Base-by-base conservation (phyloP, 2,888 invertebrate species). In the Caenorhabditis sulstoni region DNA sequence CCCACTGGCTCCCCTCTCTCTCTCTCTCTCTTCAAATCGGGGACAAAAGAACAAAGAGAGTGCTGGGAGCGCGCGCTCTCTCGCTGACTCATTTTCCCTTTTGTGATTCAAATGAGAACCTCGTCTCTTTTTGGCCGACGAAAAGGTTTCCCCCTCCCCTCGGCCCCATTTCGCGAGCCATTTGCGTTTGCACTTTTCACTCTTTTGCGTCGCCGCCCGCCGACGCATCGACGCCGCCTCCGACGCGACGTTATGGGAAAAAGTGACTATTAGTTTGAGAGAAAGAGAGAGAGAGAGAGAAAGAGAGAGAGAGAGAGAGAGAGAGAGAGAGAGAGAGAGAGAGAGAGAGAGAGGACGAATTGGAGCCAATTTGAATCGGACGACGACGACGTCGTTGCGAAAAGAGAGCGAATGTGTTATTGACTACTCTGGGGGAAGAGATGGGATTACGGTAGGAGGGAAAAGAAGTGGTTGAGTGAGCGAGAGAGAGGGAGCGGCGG, bases 31-130 rank as follows among this genome's bases (percentile, higher is more conserved):
- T 65, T n/a, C n/a, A n/a, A n/a, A n/a, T n/a, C 50, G 1, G 20
- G 2, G 7, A 37, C 2, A 37, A 18, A 18, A 39, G 55, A 22
- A 57, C 57, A 57, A 57, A 57, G 22, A 29, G 16, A 3, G 11
- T 11, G 37, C 3, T 1, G 1, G 1, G 2, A 55, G 22, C 22
- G 57, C 18, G 18, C 35, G 37, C 29, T 35, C 12, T 47, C 49
- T 39, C 23, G 29, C 52, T 44, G 39, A 50, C 44, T 35, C 47
- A 29, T 20, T 18, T 18, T 47, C 16, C 22, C 39, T 35, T 61
- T 70, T 71, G 71, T 71, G 65, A 65, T 74, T 66, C 74, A 74
- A 65, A 74, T 65, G 59, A 57, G 61, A n/a, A n/a, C n/a, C n/a
- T n/a, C 29, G 49, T 35, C 18, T 29, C 29, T 35, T 65, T 65